Conservation (phyloP, 2,797 vertebrate species). For the Valencia hispanica region DNA sequence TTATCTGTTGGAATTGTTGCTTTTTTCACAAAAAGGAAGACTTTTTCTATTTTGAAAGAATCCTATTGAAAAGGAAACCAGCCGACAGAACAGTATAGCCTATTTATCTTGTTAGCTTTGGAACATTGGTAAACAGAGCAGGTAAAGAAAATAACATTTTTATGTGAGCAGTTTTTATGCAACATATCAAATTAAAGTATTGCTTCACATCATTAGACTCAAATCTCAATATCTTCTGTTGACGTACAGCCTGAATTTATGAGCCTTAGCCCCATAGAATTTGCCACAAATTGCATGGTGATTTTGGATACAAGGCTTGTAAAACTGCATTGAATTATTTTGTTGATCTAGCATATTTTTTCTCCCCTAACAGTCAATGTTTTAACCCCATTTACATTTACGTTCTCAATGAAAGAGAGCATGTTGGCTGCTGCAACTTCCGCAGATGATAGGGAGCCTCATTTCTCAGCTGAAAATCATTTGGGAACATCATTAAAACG, state of each 20-base stretch:
- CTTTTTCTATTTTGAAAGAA: background rate
- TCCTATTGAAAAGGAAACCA: background rate
- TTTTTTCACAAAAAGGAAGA: background rate
- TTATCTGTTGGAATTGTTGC: background rate
- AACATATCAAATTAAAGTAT: background rate
- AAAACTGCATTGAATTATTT: too few species aligned
- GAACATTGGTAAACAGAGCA: conserved; percentile 1
- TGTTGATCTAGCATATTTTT: background rate
- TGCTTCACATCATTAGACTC: background rate
- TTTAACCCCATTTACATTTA: too few species aligned
- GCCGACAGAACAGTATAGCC: background rate
- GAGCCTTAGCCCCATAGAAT: too few species aligned
- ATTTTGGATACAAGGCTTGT: too few species aligned
- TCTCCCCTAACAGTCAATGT: background rate
- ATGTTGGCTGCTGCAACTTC: background rate
- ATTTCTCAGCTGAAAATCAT: background rate
- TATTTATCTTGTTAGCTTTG: background rate
- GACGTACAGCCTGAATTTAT: background rate
- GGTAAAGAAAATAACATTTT: background rate
- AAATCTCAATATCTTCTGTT: background rate
- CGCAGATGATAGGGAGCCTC: background rate
- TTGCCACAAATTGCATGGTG: too few species aligned
- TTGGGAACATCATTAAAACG: background rate
- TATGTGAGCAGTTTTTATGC: background rate
- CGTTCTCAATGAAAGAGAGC: background rate